Conservation (phyloP, 2,113 vertebrate species). For the Struthidea cinerea region DNA sequence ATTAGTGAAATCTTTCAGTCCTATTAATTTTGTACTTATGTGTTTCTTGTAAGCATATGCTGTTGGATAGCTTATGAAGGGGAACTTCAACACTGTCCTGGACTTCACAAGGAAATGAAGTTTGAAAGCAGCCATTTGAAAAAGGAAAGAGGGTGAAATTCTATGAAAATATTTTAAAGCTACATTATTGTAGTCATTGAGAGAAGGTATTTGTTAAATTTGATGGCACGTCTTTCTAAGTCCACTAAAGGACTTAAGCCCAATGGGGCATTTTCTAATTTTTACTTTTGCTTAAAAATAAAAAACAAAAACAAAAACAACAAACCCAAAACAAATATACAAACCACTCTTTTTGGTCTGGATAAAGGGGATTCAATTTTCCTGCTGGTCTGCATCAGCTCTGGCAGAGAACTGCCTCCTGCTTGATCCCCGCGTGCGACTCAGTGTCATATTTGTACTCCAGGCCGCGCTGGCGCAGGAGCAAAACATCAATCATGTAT, state of each 20-base stretch:
- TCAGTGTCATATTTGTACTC: neutral
- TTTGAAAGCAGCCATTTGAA: neutral
- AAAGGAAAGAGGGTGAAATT: neutral
- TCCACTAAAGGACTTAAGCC: neutral
- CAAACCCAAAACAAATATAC: neutral
- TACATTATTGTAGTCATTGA: neutral
- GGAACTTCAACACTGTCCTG: neutral
- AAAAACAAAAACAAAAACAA: neutral
- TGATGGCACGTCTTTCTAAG: accelerated
- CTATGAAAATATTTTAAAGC: neutral
- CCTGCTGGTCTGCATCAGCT: neutral
- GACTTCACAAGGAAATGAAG: neutral
- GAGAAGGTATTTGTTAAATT: neutral
- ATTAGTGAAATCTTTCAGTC: neutral
- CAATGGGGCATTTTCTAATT: neutral
- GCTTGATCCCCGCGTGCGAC: neutral
- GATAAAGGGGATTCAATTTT: neutral
- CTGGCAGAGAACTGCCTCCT: neutral
- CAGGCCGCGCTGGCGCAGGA: neutral
- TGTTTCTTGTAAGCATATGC: neutral
- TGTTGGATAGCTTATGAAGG: neutral
- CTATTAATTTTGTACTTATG: neutral
- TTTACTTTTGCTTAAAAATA: neutral
- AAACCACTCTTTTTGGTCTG: neutral
- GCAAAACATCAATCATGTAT: neutral